Conservation (phyloP, 1,140 invertebrate genomes). For the Polypedilum vanderplanki region DNA sequence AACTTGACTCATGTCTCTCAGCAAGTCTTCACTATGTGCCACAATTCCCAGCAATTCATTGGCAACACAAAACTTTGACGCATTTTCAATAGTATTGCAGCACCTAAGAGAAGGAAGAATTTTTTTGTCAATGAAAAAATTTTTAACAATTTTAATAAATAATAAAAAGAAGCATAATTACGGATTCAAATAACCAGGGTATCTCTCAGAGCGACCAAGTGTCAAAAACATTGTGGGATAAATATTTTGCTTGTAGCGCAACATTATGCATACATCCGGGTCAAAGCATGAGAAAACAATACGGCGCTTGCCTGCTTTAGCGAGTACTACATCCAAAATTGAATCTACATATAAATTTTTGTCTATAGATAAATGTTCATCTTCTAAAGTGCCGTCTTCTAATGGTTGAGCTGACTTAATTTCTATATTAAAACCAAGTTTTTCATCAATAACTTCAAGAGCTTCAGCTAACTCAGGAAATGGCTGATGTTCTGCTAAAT, state of each 20-base stretch:
- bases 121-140: too few species aligned
- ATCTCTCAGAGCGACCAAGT: slow-evolving; percentile 72
- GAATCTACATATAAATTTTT: slow-evolving; percentile 83
- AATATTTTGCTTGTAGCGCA: slow-evolving; percentile 87
- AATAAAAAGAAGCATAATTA: slow-evolving; percentile 32
- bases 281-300: slow-evolving; percentile 93
- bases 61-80: slow-evolving; percentile 70
- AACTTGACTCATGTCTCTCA: slow-evolving; percentile 69
- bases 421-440: slow-evolving; percentile 92
- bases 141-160: too few species aligned
- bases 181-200: slow-evolving; percentile 74
- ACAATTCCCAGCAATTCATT: slow-evolving; percentile 80
- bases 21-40: slow-evolving; percentile 84
- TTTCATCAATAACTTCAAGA: slow-evolving; percentile 68
- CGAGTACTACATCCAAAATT: slow-evolving; percentile 70
- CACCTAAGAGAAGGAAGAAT: slow-evolving; percentile 38
- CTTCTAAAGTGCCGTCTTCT: slow-evolving; percentile 77
- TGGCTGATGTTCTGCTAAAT: slow-evolving; percentile 82
- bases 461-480: slow-evolving; percentile 82
- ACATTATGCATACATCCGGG: slow-evolving; percentile 88
- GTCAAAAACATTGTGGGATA: slow-evolving; percentile 93
- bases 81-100: slow-evolving; percentile 71
- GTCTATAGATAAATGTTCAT: slow-evolving; percentile 70
- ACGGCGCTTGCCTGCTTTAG: slow-evolving; percentile 65
- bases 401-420: slow-evolving; percentile 90